These are phyloP conservation scores for Chrysocyon brachyurus DNA, from an alignment of 2,797 vertebrate genomes.

Conservation along the genomic window DNA sequence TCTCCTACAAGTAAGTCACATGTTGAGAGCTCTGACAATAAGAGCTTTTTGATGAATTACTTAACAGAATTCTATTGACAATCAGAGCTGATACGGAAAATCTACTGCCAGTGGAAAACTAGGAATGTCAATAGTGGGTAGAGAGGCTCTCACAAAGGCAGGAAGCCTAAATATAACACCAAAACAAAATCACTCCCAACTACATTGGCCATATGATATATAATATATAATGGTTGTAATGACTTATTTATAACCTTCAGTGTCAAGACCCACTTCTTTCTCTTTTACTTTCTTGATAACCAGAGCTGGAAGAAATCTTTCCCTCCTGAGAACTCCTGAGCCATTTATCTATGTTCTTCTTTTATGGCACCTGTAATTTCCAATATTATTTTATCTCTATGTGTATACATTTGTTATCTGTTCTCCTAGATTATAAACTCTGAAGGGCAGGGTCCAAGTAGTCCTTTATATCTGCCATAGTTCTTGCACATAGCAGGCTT, in stretches of 20 bases:
- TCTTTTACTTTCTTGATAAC: constrained; percentile 18
- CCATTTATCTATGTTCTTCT: neutral
- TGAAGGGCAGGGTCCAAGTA: neutral
- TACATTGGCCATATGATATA: neutral
- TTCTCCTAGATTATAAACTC: neutral
- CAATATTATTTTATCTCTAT: neutral
- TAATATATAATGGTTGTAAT: too few species aligned
- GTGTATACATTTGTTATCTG: neutral
- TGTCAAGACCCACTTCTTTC: neutral
- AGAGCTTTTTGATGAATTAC: neutral
- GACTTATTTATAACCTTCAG: neutral
- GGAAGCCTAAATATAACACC: neutral
- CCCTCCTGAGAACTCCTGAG: neutral
- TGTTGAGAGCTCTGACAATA: neutral
- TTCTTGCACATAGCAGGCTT: neutral
- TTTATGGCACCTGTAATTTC: neutral
- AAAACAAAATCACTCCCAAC: neutral
- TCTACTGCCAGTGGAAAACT: neutral
- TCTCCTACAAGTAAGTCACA: neutral
- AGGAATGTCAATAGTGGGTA: neutral
- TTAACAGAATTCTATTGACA: neutral
- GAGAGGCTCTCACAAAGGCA: neutral
- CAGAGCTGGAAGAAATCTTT: neutral
- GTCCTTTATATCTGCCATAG: neutral
- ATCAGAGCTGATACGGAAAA: neutral